These are phyloP conservation scores for Drosophila bifasciata DNA, from an alignment of 1,140 invertebrate genomes.

Conservation along the genomic window DNA sequence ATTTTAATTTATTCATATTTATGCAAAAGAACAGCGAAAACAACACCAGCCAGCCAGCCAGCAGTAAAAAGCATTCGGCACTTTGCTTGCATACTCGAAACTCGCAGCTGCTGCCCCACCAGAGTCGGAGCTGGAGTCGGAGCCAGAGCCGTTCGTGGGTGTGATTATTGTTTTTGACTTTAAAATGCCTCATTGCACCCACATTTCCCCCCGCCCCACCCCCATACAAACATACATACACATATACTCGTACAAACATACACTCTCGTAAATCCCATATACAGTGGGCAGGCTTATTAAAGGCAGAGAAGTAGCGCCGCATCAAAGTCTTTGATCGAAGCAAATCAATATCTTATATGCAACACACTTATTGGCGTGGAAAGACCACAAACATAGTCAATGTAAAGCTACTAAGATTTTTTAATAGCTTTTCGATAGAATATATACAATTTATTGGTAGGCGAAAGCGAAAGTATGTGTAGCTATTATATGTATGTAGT, in stretches of 20 bases:
- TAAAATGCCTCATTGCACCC: constrained; percentile 49
- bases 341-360: no score
- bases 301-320: constrained; percentile 1
- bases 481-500: no score
- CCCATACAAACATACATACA: no score
- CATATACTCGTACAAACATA: no score
- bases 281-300: constrained; percentile 17
- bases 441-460: no score
- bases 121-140: not conserved
- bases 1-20: constrained; percentile 82
- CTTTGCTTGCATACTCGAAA: constrained; percentile 41
- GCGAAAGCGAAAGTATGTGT: no score
- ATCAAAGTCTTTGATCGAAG: constrained; percentile 12
- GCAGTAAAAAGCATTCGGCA: constrained; percentile 22
- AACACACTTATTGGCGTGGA: no score
- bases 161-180: constrained; percentile 61
- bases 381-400: no score
- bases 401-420: no score
- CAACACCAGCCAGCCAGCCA: not conserved
- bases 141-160: constrained; percentile 14
- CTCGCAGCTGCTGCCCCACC: constrained; percentile 15
- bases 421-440: no score
- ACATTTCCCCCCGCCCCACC: constrained; percentile 27
- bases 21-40: constrained; percentile 69
- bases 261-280: not conserved